Conservation (phyloP, 2,888 invertebrate species). For the Athripsodes cinereus region DNA sequence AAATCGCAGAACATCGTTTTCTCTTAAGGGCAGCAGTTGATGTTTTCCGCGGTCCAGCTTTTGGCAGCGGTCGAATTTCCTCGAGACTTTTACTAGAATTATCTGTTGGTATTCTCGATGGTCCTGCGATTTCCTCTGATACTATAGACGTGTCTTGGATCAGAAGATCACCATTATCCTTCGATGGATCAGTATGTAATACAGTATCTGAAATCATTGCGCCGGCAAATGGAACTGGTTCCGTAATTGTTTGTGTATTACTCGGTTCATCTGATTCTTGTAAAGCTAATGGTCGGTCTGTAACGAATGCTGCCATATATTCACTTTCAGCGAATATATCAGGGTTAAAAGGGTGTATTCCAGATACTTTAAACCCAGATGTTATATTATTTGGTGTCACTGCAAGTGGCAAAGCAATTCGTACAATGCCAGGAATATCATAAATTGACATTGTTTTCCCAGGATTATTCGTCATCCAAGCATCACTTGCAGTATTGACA, state of each 20-base stretch:
- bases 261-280: not conserved
- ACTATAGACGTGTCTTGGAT: not conserved
- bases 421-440: conserved; percentile 3
- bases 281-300: conserved; percentile 12
- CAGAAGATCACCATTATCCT: not conserved
- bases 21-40: conserved; percentile 14
- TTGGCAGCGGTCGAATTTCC: conserved; percentile 21
- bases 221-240: conserved; percentile 3
- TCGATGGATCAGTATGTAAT: conserved; percentile 1
- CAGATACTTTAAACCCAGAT: conserved; percentile 11
- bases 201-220: not conserved
- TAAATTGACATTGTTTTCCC: conserved; percentile 4
- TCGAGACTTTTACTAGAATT: conserved; percentile 5
- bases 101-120: conserved; percentile 4
- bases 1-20: conserved; percentile 23
- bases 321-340: conserved; percentile 14
- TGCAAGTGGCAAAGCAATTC: conserved; percentile 4
- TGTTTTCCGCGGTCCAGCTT: conserved; percentile 18
- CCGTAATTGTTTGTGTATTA: not conserved
- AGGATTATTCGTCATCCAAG: conserved; percentile 19
- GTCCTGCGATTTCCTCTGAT: conserved; percentile 7
- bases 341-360: conserved; percentile 14
- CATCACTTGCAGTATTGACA: conserved; percentile 16
- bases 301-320: conserved; percentile 9
- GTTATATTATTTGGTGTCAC: not conserved